Evolutionary conservation across 2,113 vertebrate genomes (phyloP), one percentile per base, ranked within the genome.

Genomic region (Agapornis roseicollis): DNA sequence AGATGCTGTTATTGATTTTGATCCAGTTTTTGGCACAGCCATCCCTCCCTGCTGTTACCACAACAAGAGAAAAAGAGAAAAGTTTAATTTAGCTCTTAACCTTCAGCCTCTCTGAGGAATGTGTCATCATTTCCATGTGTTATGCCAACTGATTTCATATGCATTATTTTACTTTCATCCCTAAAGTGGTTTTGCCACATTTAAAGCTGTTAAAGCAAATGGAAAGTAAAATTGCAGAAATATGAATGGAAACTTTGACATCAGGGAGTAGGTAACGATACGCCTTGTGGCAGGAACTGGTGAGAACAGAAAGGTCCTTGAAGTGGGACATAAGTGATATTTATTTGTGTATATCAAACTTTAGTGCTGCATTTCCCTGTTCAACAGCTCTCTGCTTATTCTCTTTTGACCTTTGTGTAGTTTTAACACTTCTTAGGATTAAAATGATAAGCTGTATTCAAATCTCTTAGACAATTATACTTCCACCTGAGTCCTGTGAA

Each of bases 121-220:
- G 13, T 74, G 70, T 68, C 93, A 89, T 94, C 27, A 87, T 90
- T 93, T 94, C 46, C 20, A 69, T 58, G 33, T 72, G 17, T 91
- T 94, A 80, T 79, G 83, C 25, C 93, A 87, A 92, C 63, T 93
- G 78, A 95, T 85, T 92, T 93, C 37, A 72, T 69, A 86, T 44
- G 61, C 33, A 68, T 79, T 89, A 60, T 90, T 94, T 80, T 78
- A 28, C 8, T 70, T 93, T 93, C 73, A 85, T 66, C 39, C 27
- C 37, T 79, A 64, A 85, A 93, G 70, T 78, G 55, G 7, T 72
- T 61, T 89, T 76, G 8, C 14, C 72, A 28, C 28, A 49, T 84
- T 95, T 90, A 61, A 72, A 85, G 55, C 42, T 89, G 39, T 91
- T 90, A 91, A 81, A 70, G 10, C 28, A 53, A 90, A 65, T 77